These are phyloP conservation scores for Penaeus vannamei DNA, from an alignment of 1,140 invertebrate genomes.

Conservation along the genomic window DNA sequence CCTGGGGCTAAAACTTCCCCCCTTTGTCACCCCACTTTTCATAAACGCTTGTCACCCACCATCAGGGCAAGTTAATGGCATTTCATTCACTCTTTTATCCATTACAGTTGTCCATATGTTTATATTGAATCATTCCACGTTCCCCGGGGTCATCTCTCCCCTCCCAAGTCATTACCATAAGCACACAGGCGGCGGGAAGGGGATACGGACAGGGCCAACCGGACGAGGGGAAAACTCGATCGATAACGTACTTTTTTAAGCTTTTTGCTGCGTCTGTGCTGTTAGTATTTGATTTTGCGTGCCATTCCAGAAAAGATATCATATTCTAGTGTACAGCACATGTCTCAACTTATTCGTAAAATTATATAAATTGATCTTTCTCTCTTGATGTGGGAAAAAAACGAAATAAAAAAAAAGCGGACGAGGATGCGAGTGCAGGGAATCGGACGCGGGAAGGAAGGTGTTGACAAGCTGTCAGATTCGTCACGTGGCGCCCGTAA, in stretches of 20 bases:
- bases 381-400: neutral
- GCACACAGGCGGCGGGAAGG: constrained; percentile 26
- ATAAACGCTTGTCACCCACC: constrained; percentile 40
- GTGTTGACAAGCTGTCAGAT: constrained; percentile 57
- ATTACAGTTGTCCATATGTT: constrained; percentile 53
- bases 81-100: constrained; percentile 39
- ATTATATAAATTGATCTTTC: too few relatives aligned
- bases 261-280: too few relatives aligned
- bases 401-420: neutral
- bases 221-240: constrained; percentile 4
- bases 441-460: constrained; percentile 31
- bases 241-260: too few relatives aligned
- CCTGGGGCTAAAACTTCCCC: too few relatives aligned
- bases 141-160: constrained; percentile 37
- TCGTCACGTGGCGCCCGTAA: constrained; percentile 52
- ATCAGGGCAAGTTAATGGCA: constrained; percentile 36
- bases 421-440: neutral
- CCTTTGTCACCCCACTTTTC: neutral
- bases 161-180: constrained; percentile 48
- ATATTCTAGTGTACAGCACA: too few relatives aligned
- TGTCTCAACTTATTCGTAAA: too few relatives aligned
- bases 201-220: neutral
- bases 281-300: too few relatives aligned
- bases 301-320: too few relatives aligned
- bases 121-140: constrained; percentile 48